Evolutionary conservation across 2,113 vertebrate species (phyloP).

Genomic region (Cephalopterus ornatus): DNA sequence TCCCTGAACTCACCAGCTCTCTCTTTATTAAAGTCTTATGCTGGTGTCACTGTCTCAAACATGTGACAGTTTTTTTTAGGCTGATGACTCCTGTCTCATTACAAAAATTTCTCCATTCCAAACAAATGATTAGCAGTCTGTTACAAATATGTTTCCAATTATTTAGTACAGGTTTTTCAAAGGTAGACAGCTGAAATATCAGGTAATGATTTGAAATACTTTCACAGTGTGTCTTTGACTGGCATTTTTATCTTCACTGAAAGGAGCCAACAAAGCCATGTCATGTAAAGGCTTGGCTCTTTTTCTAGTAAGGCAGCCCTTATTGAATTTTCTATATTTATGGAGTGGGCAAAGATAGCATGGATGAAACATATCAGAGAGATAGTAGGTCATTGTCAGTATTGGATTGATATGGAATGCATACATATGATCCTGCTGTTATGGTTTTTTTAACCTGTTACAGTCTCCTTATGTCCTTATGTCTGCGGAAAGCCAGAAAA

Average conservation of each 20-base stretch:
- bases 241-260: neutral
- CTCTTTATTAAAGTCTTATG: neutral
- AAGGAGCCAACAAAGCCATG: neutral
- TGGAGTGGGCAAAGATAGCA: neutral
- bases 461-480: neutral
- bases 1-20: neutral
- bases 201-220: neutral
- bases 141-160: neutral
- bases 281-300: neutral
- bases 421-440: neutral
- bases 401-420: neutral
- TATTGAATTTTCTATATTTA: neutral
- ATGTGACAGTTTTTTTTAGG: neutral
- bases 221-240: neutral
- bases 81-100: neutral
- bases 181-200: neutral
- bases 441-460: neutral
- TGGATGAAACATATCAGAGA: neutral
- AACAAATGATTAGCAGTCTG: neutral
- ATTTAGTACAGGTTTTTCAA: neutral
- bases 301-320: neutral
- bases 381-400: neutral
- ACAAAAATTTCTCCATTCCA: neutral
- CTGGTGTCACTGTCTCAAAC: neutral
- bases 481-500: neutral